phyloP scores from a whole-genome alignment of 2,888 invertebrate species.

The Caenorhabditis sulstoni region DNA sequence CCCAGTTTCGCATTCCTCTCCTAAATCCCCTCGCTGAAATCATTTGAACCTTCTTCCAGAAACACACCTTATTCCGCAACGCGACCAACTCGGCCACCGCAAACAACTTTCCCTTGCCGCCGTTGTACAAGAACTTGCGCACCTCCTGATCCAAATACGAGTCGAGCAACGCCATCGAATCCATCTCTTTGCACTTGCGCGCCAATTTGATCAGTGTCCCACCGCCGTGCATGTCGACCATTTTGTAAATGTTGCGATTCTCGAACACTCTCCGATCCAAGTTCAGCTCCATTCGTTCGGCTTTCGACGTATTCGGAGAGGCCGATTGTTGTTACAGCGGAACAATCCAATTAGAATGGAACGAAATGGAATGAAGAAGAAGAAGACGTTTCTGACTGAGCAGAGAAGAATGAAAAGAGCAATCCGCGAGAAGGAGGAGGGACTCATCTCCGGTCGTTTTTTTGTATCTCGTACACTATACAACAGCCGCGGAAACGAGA shows the following conservation, averaged over 20 bases:
- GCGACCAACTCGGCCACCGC: constrained; percentile 91
- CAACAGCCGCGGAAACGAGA: constrained; percentile 15
- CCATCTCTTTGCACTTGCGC: constrained; percentile 62
- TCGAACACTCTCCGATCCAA: constrained; percentile 19
- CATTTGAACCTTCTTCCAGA: too few species aligned
- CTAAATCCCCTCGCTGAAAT: constrained; percentile 25
- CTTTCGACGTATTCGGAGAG: too few species aligned
- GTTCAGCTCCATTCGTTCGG: neutral
- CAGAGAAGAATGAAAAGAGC: constrained; percentile 11
- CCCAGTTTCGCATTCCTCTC: constrained; percentile 84
- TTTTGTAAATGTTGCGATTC: constrained; percentile 86
- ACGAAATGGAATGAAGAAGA: too few species aligned
- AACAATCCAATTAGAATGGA: too few species aligned
- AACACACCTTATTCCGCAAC: constrained; percentile 86
- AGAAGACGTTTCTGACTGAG: too few species aligned
- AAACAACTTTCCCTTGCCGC: constrained; percentile 91
- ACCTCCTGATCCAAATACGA: constrained; percentile 82
- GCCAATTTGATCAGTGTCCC: constrained; percentile 91
- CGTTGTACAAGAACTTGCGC: constrained; percentile 93
- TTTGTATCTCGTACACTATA: constrained; percentile 25
- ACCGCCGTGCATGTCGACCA: constrained; percentile 93
- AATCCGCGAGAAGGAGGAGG: neutral
- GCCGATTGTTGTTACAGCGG: too few species aligned
- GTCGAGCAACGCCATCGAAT: constrained; percentile 54
- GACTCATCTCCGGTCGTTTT: too few species aligned